These are phyloP conservation scores for Augiades crinisus DNA, from an alignment of 2,888 invertebrate species.

Conservation along the genomic window DNA sequence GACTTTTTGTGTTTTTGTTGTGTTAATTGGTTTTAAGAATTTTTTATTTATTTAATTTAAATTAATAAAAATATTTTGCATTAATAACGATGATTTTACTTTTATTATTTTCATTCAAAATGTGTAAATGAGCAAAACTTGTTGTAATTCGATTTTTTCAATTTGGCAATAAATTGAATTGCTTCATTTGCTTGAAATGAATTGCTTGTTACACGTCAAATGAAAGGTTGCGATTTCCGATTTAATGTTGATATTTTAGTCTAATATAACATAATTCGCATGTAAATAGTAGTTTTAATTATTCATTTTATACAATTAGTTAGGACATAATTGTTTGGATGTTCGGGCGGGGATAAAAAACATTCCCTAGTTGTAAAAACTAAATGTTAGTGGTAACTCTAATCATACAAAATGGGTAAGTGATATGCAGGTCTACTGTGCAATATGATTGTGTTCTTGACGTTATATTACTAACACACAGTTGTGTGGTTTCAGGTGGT, in stretches of 20 bases:
- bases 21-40: no score
- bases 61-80: no score
- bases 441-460: conserved; percentile 18
- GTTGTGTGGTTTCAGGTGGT: conserved; percentile 85
- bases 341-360: conserved; percentile 30
- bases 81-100: no score
- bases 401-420: conserved; percentile 65
- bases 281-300: conserved; percentile 12
- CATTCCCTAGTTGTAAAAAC: conserved; percentile 55
- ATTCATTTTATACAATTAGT: background rate
- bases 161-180: conserved; percentile 34
- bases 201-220: conserved; percentile 44
- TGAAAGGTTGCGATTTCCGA: conserved; percentile 36
- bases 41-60: no score
- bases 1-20: no score
- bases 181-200: conserved; percentile 43
- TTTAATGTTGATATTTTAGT: conserved; percentile 32
- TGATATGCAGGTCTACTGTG: conserved; percentile 35
- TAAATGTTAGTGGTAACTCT: conserved; percentile 66
- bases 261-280: conserved; percentile 6
- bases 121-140: no score
- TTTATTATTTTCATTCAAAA: no score
- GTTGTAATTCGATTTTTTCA: no score
- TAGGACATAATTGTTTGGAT: conserved; percentile 25
- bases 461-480: background rate